Percentiles rank a stretch among this genome's conserved stretches.
phyloP scores from a whole-genome alignment of 2,888 invertebrate species.

The Stratiomys singularior region DNA sequence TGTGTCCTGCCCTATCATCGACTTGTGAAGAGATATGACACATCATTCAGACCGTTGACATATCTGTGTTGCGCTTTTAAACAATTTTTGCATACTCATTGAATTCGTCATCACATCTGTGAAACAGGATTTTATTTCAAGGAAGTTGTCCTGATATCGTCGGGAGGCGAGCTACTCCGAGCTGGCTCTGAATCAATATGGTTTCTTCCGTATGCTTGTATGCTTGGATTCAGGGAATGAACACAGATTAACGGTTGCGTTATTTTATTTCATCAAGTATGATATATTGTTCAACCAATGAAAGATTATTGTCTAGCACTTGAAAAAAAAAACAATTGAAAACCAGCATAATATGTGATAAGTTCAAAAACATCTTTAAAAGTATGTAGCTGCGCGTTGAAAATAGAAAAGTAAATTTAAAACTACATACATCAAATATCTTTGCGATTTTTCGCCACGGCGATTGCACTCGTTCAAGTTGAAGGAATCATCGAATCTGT shows the following conservation, averaged over 20 bases:
- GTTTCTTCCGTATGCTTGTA: slow-evolving; percentile 45
- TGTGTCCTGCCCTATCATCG: neutral
- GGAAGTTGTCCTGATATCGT: slow-evolving; percentile 2
- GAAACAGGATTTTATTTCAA: slow-evolving; percentile 21
- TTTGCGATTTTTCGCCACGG: no score
- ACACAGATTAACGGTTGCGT: slow-evolving; percentile 45
- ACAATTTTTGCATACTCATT: slow-evolving; percentile 36
- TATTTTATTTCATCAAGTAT: slow-evolving; percentile 49
- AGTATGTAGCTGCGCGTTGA: no score
- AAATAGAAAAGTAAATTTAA: no score
- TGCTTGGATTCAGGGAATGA: neutral
- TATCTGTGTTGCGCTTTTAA: neutral
- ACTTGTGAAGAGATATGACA: neutral
- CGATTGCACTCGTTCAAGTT: no score
- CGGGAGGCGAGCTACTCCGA: neutral
- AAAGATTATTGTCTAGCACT: slow-evolving; percentile 49
- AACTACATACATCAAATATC: no score
- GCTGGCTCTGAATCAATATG: neutral
- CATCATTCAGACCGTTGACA: slow-evolving; percentile 18
- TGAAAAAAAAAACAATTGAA: no score
- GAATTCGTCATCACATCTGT: slow-evolving; percentile 32
- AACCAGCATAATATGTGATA: no score
- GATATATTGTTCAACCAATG: slow-evolving; percentile 44
- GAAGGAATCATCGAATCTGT: no score
- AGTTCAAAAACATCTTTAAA: no score